phyloP scores from a whole-genome alignment of 2,113 vertebrate genomes.

The Oreochromis aureus region DNA sequence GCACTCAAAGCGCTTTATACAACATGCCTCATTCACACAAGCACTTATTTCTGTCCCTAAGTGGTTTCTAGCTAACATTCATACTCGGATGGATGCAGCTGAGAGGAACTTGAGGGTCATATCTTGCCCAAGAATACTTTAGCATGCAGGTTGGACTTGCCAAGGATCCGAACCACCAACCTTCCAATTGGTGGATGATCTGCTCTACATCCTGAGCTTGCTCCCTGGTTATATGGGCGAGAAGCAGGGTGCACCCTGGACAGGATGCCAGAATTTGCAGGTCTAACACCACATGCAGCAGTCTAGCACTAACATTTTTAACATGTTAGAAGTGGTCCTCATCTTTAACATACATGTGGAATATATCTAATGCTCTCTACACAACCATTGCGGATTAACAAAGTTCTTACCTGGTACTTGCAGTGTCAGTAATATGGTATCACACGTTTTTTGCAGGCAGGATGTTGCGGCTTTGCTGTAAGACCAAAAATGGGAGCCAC shows the following conservation, averaged over 20 bases:
- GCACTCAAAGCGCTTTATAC: not conserved
- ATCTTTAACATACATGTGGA: not conserved
- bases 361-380: not conserved
- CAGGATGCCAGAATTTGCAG: not conserved
- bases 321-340: not conserved
- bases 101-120: not conserved
- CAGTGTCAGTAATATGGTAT: not conserved
- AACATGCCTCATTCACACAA: not conserved
- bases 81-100: not conserved
- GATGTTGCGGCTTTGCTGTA: constrained; percentile 93
- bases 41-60: not conserved
- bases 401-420: not conserved
- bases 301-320: not conserved
- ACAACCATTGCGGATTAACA: not conserved
- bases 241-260: not conserved
- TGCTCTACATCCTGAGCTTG: not conserved
- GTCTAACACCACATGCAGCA: not conserved
- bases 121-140: not conserved
- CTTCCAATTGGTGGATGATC: not conserved
- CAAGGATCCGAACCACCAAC: not conserved
- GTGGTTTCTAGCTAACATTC: not conserved
- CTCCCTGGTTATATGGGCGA: not conserved
- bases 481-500: constrained; percentile 91
- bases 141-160: not conserved
- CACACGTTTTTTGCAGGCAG: constrained; percentile 23